phyloP scores from a whole-genome alignment of 1,140 invertebrate species.

The Zaprionus ornatus region DNA sequence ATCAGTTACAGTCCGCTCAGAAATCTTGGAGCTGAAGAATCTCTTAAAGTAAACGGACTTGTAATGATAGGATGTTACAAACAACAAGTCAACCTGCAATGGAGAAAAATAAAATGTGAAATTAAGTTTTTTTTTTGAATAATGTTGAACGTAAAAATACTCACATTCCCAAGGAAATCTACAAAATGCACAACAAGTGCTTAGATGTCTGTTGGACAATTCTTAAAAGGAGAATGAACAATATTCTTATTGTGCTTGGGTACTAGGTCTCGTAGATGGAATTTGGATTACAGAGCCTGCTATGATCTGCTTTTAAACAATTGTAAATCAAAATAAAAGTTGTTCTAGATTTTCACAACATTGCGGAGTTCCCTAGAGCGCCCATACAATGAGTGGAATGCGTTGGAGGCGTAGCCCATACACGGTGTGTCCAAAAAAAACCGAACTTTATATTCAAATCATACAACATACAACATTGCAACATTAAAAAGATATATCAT shows the following conservation, averaged over 20 bases:
- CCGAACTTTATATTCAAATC: too few relatives aligned
- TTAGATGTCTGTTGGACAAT: neutral
- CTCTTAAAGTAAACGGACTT: neutral
- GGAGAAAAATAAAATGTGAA: neutral
- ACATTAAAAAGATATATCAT: too few relatives aligned
- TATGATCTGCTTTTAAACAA: neutral
- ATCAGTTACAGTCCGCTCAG: too few relatives aligned
- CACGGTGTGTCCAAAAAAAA: too few relatives aligned
- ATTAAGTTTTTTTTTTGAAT: neutral
- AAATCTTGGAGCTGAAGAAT: too few relatives aligned
- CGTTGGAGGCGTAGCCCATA: too few relatives aligned
- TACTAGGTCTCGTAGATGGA: neutral
- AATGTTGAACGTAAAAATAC: too few relatives aligned
- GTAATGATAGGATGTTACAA: neutral
- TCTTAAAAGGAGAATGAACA: neutral
- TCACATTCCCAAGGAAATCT: conserved; percentile 4
- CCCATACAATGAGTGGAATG: too few relatives aligned
- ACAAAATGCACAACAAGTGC: conserved; percentile 12
- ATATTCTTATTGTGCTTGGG: neutral
- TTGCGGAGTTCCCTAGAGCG: too few relatives aligned
- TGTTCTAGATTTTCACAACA: too few relatives aligned
- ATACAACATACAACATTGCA: too few relatives aligned
- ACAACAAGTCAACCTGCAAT: conserved; percentile 5
- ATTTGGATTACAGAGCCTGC: neutral
- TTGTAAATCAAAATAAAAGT: too few relatives aligned